A percentile compares a stretch with the other conserved stretches of the same genome.
These are phyloP conservation scores for Vimba vimba DNA, from an alignment of 2,113 vertebrate species.

Conservation along the genomic window DNA sequence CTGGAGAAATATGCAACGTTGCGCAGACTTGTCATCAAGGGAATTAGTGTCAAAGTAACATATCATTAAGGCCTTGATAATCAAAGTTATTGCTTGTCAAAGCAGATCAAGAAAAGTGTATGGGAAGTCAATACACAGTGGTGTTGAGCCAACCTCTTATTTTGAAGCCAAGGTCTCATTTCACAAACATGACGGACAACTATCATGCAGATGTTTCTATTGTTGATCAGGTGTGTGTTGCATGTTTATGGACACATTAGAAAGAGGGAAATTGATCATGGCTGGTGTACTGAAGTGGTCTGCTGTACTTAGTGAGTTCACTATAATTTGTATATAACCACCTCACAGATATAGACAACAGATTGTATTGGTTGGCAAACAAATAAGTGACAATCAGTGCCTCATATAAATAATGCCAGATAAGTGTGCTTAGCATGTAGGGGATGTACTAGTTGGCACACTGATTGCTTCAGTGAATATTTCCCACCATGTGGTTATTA, in stretches of 20 bases:
- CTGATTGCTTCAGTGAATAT: too few species aligned
- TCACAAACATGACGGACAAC: conserved; percentile 1
- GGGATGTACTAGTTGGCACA: too few species aligned
- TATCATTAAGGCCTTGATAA: conserved; percentile 27
- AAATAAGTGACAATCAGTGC: neutral
- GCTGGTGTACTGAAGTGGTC: neutral
- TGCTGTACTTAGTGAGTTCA: neutral
- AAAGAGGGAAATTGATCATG: neutral
- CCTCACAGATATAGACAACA: neutral
- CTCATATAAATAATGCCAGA: too few species aligned
- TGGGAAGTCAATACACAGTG: neutral
- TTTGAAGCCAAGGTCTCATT: conserved; percentile 21
- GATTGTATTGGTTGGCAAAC: neutral
- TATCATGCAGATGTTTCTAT: neutral
- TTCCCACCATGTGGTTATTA: too few species aligned
- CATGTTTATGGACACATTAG: too few species aligned
- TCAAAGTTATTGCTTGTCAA: conserved; percentile 33
- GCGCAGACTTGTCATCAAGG: conserved; percentile 23
- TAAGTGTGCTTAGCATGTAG: too few species aligned
- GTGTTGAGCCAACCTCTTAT: neutral
- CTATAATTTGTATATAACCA: neutral
- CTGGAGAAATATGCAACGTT: too few species aligned
- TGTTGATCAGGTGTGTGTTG: neutral
- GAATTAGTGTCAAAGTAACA: conserved; percentile 52
- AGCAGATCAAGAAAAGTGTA: neutral